Base-by-base conservation (phyloP, 2,888 invertebrate species). In the Ochropacha duplaris region DNA sequence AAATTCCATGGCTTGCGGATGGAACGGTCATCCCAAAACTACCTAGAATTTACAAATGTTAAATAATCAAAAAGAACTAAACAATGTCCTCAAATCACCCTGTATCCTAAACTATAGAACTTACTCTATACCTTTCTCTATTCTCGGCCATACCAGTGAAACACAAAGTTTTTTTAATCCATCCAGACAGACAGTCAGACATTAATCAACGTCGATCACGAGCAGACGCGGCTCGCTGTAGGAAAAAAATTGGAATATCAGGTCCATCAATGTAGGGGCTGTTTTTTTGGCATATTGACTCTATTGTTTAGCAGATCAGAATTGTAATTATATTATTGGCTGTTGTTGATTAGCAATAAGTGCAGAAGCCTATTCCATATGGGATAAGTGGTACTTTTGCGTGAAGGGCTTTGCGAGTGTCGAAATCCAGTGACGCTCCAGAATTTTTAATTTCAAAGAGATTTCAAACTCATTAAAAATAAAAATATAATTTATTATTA, bases 181-280 rank as follows among this genome's bases (percentile, higher is more conserved):
- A 77, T 66, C 73, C 76, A 78, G 75, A 81, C 86, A 85, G 87
- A 86, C 84, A 84, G 85, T 81, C 84, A 84, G 83, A 84, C 90
- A 92, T 92, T 91, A 92, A 91, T 92, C 92, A 90, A 88, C 83
- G 92, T 92, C 92, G 79, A 88, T 91, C 92, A 90, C 76, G 66
- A 71, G 68, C 90, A 90, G 88, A 76, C 81, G 65, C 44, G 44
- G 44, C 44, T 64, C 72, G 72, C 73, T 68, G 57, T 61, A 64
- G 58, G 64, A 59, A 66, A 74, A 76, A 71, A 71, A 66, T 69
- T 59, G 60, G 57, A 61, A 36, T n/a, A 34, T 61, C 54, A 61
- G 60, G 61, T 57, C 56, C 28, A 57, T 34, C 54, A 56, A 64
- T 57, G 54, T 55, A 49, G 50, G 39, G 50, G 31, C 58, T 49